Evolutionary conservation across 92 coral and sea anemone species (phyloP).

Genomic region (Phenganax subtilis): DNA sequence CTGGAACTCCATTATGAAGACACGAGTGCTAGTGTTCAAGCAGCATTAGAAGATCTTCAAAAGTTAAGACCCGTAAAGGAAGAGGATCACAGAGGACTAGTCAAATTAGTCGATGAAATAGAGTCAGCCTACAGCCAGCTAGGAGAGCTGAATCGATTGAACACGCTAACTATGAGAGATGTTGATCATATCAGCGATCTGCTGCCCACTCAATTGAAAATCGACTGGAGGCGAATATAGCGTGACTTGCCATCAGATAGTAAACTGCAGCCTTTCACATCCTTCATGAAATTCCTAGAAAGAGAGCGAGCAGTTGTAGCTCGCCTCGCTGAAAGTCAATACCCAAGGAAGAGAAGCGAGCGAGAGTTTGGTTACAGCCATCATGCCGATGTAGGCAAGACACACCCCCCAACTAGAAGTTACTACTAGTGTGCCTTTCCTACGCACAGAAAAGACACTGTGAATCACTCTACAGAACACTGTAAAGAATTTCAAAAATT

Average conservation of each 20-base stretch:
- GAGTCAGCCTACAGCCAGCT: conserved; percentile 47
- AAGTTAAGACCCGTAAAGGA: conserved; percentile 46
- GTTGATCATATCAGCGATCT: conserved; percentile 46
- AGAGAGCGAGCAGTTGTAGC: conserved; percentile 52
- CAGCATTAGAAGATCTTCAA: conserved; percentile 46
- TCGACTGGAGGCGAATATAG: conserved; percentile 56
- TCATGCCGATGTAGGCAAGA: conserved; percentile 29
- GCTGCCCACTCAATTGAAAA: conserved; percentile 44
- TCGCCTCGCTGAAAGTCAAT: conserved; percentile 55
- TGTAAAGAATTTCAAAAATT: conserved; percentile 66
- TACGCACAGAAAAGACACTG: conserved; percentile 48
- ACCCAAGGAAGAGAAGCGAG: conserved; percentile 29
- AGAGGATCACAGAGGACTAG: conserved; percentile 49
- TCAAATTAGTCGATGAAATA: conserved; percentile 47
- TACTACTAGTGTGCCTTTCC: conserved; percentile 53
- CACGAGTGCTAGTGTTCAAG: too few relatives aligned
- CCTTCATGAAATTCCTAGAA: conserved; percentile 62
- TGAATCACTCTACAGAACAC: conserved; percentile 53
- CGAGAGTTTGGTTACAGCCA: conserved; percentile 13
- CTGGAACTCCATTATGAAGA: conserved; percentile 51
- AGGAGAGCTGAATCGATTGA: too few relatives aligned
- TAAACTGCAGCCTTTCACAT: conserved; percentile 51
- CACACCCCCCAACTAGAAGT: conserved; percentile 34
- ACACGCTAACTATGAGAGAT: conserved; percentile 53
- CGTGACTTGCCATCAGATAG: conserved; percentile 50